phyloP scores from a whole-genome alignment of 2,888 invertebrate genomes.

The Crioceris asparagi region DNA sequence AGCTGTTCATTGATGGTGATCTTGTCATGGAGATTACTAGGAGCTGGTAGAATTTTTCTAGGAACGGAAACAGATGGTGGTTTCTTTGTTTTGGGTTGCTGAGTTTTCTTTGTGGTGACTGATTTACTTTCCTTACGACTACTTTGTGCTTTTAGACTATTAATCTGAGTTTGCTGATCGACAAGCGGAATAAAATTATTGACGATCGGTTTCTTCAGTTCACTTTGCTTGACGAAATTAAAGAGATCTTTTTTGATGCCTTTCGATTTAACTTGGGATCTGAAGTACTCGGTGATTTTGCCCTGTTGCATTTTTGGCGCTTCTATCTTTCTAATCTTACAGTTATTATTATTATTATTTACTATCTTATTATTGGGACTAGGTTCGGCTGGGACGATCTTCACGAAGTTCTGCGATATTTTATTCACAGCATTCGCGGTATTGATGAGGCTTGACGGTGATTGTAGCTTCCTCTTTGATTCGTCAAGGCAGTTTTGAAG shows the following conservation, averaged over 20 bases:
- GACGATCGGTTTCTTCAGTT: conserved; percentile 15
- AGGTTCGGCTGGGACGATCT: conserved; percentile 20
- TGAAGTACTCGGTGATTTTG: conserved; percentile 78
- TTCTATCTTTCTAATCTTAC: conserved; percentile 13
- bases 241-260: conserved; percentile 26
- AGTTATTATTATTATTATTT: conserved; percentile 10
- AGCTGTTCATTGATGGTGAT: conserved; percentile 23
- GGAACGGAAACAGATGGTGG: conserved; percentile 29
- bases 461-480: conserved; percentile 22
- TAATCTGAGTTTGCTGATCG: conserved; percentile 28
- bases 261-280: conserved; percentile 66
- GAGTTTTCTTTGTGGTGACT: conserved; percentile 33
- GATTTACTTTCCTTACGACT: conserved; percentile 27
- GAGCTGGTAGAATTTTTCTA: conserved; percentile 37
- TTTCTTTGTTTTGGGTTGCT: conserved; percentile 27
- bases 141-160: conserved; percentile 20
- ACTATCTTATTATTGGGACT: conserved; percentile 20
- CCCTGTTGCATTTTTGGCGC: conserved; percentile 47
- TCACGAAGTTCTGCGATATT: conserved; percentile 13
- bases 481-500: too few species aligned
- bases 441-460: conserved; percentile 30
- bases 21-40: conserved; percentile 33
- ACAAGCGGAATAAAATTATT: conserved; percentile 25
- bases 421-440: conserved; percentile 11
- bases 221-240: conserved; percentile 17